These are phyloP conservation scores for Macquaria ambigua DNA, from an alignment of 2,113 vertebrate species.

Conservation along the genomic window DNA sequence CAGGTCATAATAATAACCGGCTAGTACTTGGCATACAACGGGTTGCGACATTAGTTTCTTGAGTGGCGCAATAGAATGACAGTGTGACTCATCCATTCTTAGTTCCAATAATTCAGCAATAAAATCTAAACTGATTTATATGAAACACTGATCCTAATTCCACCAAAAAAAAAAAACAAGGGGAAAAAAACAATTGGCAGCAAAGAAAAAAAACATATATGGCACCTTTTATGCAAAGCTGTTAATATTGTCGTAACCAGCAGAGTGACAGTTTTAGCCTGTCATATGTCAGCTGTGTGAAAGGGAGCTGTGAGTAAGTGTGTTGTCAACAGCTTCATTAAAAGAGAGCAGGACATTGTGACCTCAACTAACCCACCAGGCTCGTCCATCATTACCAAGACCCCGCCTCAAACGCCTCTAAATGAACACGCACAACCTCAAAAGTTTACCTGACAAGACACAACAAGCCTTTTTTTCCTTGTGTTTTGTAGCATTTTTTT, in stretches of 20 bases:
- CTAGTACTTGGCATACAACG: not conserved
- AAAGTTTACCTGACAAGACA: constrained; percentile 12
- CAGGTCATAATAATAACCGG: not conserved
- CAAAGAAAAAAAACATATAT: not conserved
- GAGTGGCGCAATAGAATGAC: not conserved
- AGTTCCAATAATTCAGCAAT: not conserved
- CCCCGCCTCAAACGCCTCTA: not conserved
- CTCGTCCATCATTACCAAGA: constrained; percentile 22
- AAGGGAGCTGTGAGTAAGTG: constrained; percentile 13
- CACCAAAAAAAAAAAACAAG: not conserved
- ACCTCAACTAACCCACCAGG: constrained; percentile 14
- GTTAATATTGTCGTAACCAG: too few relatives aligned
- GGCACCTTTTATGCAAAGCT: not conserved
- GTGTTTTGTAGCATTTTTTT: not conserved
- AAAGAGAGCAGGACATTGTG: constrained; percentile 32
- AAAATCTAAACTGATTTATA: not conserved
- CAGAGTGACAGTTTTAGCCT: constrained; percentile 22
- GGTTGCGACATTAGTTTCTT: not conserved
- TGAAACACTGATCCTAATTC: not conserved
- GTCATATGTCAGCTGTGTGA: constrained; percentile 22
- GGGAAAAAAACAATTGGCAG: not conserved
- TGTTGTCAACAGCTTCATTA: constrained; percentile 47
- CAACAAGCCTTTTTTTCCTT: not conserved
- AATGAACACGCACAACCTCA: not conserved
- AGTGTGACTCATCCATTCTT: not conserved